Evolutionary conservation across 2,888 invertebrate species (phyloP), one percentile per base, ranked within the genome.

Genomic region (Lepetodrilus schrolli): DNA sequence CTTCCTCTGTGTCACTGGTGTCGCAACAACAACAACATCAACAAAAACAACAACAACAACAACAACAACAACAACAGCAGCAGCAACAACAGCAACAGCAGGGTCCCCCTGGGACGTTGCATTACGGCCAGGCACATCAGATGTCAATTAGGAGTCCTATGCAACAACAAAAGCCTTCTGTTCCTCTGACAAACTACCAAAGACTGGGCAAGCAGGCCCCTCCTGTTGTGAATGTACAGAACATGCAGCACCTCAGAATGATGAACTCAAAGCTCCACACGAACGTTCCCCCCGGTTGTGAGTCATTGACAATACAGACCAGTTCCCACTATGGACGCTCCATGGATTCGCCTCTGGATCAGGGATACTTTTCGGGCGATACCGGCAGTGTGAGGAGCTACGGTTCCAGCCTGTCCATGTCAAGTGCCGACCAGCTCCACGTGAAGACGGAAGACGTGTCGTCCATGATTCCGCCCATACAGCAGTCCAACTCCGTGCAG

Each of bases 311-410:
- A 36, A 34, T 49, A 23, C 70, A 47, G 34, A 49, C 47, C 5
- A 70, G 47, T 47, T 26, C 68, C 17, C 68, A 38, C 13, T 68
- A 68, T 68, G 68, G 74, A 70, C 78, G 82, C 75, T 80, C 82
- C 66, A 43, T 82, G 50, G 87, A 88, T 68, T 86, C 88, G 17
- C 86, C 87, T 4, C 78, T 86, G 36, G 87, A 88, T 77, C 85
- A 84, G 74, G 88, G 87, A 43, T 88, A 88, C 77, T 87, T 84
- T 75, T 87, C 88, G 20, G 85, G 84, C 4, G 88, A 86, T 68
- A 83, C 84, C 3, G 78, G 80, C 72, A 84, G 86, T 77, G 83
- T 84, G 34, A 79, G 84, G 21, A 87, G 86, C 69, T 84, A 82
- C 21, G 83, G 84, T 49, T 85, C 84, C 1, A 77, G 74, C 21